Evolutionary conservation across 2,113 vertebrate genomes (phyloP).

Genomic region (Pongo pygmaeus): DNA sequence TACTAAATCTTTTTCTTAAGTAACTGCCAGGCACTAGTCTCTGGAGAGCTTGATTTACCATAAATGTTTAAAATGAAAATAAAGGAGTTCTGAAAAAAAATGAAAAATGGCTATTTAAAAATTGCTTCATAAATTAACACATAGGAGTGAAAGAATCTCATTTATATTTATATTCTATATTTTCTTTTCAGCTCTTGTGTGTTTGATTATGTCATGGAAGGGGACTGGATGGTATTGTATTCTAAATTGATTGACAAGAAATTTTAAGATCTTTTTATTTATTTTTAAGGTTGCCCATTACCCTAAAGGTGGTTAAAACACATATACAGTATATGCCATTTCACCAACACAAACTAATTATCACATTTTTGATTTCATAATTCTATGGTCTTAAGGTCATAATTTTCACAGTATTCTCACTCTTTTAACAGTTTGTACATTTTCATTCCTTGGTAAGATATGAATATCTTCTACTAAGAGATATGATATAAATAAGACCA

Average conservation of each 20-base stretch:
- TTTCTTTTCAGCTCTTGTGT: neutral
- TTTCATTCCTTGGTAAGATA: constrained; percentile 77
- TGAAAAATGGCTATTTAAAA: constrained; percentile 68
- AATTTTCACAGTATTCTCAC: constrained; percentile 68
- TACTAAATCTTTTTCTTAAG: constrained; percentile 71
- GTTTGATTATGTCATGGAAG: neutral
- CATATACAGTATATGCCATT: neutral
- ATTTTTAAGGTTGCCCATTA: constrained; percentile 25
- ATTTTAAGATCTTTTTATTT: constrained; percentile 29
- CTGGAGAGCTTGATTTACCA: no score
- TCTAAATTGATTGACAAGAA: neutral
- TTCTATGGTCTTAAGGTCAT: constrained; percentile 64
- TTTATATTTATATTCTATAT: constrained; percentile 68
- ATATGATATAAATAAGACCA: constrained; percentile 85
- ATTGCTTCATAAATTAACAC: constrained; percentile 75
- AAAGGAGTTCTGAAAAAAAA: no score
- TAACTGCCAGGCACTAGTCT: constrained; percentile 17
- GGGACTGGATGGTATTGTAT: neutral
- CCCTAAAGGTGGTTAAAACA: constrained; percentile 1
- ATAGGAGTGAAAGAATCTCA: constrained; percentile 69
- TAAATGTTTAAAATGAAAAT: no score
- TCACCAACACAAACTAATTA: constrained; percentile 34
- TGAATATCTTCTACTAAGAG: constrained; percentile 83
- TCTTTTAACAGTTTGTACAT: constrained; percentile 77
- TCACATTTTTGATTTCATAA: constrained; percentile 41